Evolutionary conservation across 2,113 vertebrate genomes (phyloP).

Genomic region (Istiophorus platypterus): DNA sequence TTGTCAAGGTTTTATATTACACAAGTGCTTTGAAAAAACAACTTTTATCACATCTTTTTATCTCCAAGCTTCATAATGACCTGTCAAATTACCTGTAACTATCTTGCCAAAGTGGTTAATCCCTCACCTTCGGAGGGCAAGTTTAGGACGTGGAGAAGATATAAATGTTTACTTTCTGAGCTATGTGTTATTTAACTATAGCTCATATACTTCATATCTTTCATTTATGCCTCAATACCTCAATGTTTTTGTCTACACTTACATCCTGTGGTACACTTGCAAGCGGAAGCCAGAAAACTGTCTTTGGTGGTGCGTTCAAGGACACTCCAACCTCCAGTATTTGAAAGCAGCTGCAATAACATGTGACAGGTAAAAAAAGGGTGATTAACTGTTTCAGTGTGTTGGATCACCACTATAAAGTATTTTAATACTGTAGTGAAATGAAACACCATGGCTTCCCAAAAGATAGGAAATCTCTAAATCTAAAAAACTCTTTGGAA

Average conservation of each 20-base stretch:
- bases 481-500: neutral
- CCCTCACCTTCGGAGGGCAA: neutral
- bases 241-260: neutral
- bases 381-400: constrained; percentile 45
- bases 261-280: neutral
- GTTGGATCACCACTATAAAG: constrained; percentile 32
- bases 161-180: neutral
- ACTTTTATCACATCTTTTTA: constrained; percentile 18
- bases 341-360: constrained; percentile 58
- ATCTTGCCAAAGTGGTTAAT: constrained; percentile 7
- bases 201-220: neutral
- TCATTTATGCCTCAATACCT: constrained; percentile 21
- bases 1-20: constrained; percentile 54
- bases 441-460: neutral
- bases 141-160: neutral
- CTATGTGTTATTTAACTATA: neutral
- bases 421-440: constrained; percentile 3
- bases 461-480: neutral
- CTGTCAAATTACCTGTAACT: constrained; percentile 36
- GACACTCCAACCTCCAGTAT: neutral
- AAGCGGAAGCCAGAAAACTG: constrained; percentile 27
- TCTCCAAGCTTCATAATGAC: constrained; percentile 35
- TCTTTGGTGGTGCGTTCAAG: constrained; percentile 43
- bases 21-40: constrained; percentile 16
- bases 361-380: constrained; percentile 38